A percentile compares a stretch with the other conserved stretches of the same genome.
These are phyloP conservation scores for Fragariocoptes setiger DNA, from an alignment of 1,140 invertebrate species.

Conservation along the genomic window DNA sequence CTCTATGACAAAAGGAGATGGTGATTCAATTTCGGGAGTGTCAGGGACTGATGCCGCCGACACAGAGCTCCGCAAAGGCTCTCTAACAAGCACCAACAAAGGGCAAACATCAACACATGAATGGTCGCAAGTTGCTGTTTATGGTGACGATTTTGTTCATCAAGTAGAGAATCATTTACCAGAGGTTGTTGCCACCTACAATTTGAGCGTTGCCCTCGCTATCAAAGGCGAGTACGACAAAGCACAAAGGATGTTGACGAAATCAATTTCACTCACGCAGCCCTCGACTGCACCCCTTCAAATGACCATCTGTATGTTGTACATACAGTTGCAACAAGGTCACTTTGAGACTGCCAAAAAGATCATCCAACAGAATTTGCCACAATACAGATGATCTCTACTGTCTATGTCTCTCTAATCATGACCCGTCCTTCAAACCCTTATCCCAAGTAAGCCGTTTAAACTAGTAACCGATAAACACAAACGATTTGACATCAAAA, in stretches of 20 bases:
- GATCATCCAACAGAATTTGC: not conserved
- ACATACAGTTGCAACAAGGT: not conserved
- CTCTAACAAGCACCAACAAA: too few relatives aligned
- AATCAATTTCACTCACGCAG: too few relatives aligned
- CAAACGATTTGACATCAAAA: too few relatives aligned
- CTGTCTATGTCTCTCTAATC: too few relatives aligned
- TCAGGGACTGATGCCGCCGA: too few relatives aligned
- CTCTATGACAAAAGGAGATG: too few relatives aligned
- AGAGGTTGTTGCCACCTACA: not conserved
- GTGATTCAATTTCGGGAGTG: too few relatives aligned
- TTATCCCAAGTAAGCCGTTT: too few relatives aligned
- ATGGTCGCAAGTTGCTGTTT: not conserved
- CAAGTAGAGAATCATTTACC: not conserved
- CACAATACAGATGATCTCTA: not conserved
- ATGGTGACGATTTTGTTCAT: not conserved
- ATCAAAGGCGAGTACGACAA: not conserved
- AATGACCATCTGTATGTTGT: not conserved
- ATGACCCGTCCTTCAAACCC: too few relatives aligned
- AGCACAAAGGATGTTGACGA: not conserved
- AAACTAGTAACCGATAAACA: too few relatives aligned
- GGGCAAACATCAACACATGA: too few relatives aligned
- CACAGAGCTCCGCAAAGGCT: too few relatives aligned
- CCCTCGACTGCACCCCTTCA: not conserved
- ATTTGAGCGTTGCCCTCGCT: not conserved
- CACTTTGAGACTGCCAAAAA: slow-evolving; percentile 14